Percentiles rank a stretch among this genome's conserved stretches.
Evolutionary conservation across 2,797 vertebrate species (phyloP).

Genomic region (Molossus molossus): DNA sequence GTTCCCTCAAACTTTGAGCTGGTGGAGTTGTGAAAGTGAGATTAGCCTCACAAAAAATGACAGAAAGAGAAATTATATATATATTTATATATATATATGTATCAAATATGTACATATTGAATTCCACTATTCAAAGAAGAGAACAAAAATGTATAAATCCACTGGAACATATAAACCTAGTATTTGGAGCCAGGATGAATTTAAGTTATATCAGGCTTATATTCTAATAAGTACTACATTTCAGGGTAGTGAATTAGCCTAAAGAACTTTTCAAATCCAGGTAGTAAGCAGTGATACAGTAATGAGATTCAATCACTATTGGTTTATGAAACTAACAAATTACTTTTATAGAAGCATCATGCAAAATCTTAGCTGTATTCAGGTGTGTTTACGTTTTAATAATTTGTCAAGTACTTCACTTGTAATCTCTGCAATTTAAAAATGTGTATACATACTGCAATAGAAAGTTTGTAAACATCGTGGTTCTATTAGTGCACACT

Average conservation of each 20-base stretch:
- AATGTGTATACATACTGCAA: neutral
- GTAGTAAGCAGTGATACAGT: neutral
- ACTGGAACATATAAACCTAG: conserved; percentile 25
- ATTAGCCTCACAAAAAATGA: conserved; percentile 88
- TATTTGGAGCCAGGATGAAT: conserved; percentile 23
- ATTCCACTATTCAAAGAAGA: conserved; percentile 83
- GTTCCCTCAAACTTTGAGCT: conserved; percentile 89
- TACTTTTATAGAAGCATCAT: conserved; percentile 43
- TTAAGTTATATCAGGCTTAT: conserved; percentile 25
- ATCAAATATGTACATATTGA: conserved; percentile 87
- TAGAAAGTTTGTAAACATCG: neutral
- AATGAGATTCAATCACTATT: conserved; percentile 21
- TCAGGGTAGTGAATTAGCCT: neutral
- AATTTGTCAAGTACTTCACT: neutral
- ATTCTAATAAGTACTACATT: conserved; percentile 30
- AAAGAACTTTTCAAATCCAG: conserved; percentile 62
- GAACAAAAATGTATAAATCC: conserved; percentile 68
- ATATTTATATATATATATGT: conserved; percentile 75
- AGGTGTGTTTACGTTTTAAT: neutral
- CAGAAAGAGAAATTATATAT: conserved; percentile 87
- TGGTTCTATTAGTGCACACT: neutral
- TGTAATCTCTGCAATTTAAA: conserved; percentile 25
- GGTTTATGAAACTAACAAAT: conserved; percentile 54
- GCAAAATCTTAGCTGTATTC: conserved; percentile 22
- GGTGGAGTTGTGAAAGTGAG: conserved; percentile 89